Conservation (phyloP, 92 coral and sea anemone species). For the Parazoanthus darwini region DNA sequence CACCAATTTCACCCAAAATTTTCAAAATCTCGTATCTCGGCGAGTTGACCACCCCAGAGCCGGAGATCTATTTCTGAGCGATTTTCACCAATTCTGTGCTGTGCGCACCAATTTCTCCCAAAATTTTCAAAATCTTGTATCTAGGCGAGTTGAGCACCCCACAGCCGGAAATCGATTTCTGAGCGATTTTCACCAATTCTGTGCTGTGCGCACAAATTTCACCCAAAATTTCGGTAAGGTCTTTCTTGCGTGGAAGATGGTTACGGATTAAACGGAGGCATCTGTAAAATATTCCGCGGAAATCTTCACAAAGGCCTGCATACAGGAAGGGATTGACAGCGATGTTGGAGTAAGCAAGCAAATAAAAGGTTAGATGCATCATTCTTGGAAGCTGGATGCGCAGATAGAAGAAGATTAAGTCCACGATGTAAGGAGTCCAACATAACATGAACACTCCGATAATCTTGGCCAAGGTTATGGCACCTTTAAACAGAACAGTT, state of each 20-base stretch:
- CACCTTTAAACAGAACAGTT: conserved; percentile 66
- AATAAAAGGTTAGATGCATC: conserved; percentile 51
- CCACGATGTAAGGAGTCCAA: conserved; percentile 76
- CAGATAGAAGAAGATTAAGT: conserved; percentile 36
- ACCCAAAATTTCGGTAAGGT: too few species aligned
- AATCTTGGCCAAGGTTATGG: conserved; percentile 78
- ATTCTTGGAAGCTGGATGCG: conserved; percentile 20
- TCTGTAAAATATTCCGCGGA: conserved; percentile 58
- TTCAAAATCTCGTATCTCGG: too few species aligned
- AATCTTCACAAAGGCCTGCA: conserved; percentile 82
- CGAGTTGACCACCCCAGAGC: too few species aligned
- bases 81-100: too few species aligned
- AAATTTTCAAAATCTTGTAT: too few species aligned
- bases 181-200: too few species aligned
- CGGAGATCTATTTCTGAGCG: too few species aligned
- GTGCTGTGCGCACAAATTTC: too few species aligned
- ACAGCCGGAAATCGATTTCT: too few species aligned
- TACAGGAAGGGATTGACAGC: conserved; percentile 80
- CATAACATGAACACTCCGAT: conserved; percentile 72
- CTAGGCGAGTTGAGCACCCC: too few species aligned
- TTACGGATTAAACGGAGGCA: conserved; percentile 10
- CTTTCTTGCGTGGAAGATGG: conserved; percentile 10
- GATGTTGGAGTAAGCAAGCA: conserved; percentile 66
- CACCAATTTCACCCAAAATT: too few species aligned
- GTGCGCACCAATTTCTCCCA: too few species aligned